Base-by-base conservation (phyloP, 2,797 vertebrate genomes). In the Trachurus trachurus region DNA sequence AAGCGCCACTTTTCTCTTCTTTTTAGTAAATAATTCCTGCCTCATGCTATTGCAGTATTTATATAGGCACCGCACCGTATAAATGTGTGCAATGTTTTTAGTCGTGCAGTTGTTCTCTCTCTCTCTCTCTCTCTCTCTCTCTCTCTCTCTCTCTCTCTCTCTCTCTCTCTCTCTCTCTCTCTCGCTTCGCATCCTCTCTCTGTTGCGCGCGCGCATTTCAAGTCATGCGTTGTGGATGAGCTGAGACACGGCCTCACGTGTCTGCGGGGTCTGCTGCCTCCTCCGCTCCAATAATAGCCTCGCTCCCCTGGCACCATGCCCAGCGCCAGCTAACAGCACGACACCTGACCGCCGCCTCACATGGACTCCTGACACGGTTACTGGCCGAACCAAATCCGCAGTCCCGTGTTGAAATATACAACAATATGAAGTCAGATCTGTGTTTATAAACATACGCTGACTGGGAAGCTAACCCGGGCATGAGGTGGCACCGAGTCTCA, bases 341-440 rank as follows among this genome's bases (percentile, higher is more conserved):
- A 95, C 95, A 96, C 95, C 95, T 96, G 96, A 96, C 95, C 94
- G 87, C 76, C 81, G 84, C 86, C 94, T 96, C 95, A 96, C 95
- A 95, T 87, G 96, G 93, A 91, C 91, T 94, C 79, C 92, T 94
- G 91, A 94, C 93, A 94, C 93, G 89, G 91, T 93, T 87, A 90
- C 91, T 88, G 82, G 47, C 87, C 82, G 67, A 83, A 88, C 79
- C 74, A 90, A 94, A 93, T 92, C 92, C 88, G 92, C 91, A 94
- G 91, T 92, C 92, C 89, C 88, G 91, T 94, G 93, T 90, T 70
- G 81, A 80, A 85, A 80, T 81, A 60, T 47, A 63, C 77, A 71
- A 78, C 86, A 76, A 84, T 87, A 74, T 64, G 39, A 74, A 88
- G 79, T 85, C 82, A 70, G 78, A 79, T 60, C 39, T 44, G 78